Conservation (phyloP, 2,113 vertebrate genomes). For the Poicephalus gulielmi region DNA sequence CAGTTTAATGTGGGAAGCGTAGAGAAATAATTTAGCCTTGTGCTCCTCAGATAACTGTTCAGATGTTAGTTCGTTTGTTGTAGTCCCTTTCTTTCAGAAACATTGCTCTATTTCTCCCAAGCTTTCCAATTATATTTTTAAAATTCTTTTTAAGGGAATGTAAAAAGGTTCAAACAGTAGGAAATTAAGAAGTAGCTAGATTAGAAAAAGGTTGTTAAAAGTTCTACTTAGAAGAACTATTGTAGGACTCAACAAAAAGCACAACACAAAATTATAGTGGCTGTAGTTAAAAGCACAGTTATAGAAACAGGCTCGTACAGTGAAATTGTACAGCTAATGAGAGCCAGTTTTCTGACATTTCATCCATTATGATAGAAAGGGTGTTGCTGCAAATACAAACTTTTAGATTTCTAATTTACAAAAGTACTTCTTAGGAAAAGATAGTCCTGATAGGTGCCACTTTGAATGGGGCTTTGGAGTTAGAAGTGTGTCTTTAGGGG, state of each 20-base stretch:
- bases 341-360: not conserved
- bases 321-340: not conserved
- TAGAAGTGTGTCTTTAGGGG: not conserved
- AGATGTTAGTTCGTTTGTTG: not conserved
- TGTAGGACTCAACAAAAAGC: not conserved
- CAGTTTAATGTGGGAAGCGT: not conserved
- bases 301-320: not conserved
- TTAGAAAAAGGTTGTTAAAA: not conserved
- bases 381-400: not conserved
- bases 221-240: not conserved
- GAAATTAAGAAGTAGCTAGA: not conserved
- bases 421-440: not conserved
- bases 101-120: not conserved
- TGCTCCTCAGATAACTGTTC: not conserved
- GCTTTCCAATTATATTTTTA: not conserved
- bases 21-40: not conserved
- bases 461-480: not conserved
- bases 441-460: not conserved
- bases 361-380: not conserved
- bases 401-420: not conserved
- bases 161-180: not conserved
- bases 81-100: not conserved
- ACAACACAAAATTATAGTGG: not conserved
- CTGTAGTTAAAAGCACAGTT: not conserved
- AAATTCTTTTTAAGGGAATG: not conserved